These are phyloP conservation scores for Oxycera nigricornis DNA, from an alignment of 2,888 invertebrate species.

Conservation along the genomic window DNA sequence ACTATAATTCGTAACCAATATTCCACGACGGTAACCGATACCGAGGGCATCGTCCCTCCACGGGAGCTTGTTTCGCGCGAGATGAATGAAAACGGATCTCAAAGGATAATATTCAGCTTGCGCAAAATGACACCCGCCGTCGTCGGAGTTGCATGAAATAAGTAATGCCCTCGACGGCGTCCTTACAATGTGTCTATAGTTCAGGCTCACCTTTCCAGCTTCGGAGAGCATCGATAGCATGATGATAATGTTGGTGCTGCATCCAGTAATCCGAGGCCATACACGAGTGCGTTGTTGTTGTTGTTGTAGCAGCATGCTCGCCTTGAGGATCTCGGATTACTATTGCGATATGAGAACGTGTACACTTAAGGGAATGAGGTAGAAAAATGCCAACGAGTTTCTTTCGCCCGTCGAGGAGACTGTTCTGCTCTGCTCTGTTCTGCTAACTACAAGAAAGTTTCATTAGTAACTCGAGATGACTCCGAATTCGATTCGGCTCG, in stretches of 20 bases:
- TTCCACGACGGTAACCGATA: not conserved
- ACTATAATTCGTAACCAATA: not conserved
- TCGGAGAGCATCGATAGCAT: conserved; percentile 13
- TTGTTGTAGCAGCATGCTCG: not conserved
- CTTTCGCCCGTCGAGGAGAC: not conserved
- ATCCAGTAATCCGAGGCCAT: conserved; percentile 12
- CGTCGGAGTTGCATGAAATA: conserved; percentile 1
- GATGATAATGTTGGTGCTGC: conserved; percentile 8
- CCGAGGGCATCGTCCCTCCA: not conserved
- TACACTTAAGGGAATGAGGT: not conserved
- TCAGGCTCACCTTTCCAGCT: not conserved
- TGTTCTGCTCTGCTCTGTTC: not conserved
- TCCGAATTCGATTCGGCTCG: not conserved
- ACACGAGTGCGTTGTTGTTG: conserved; percentile 20
- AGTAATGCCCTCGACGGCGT: not conserved
- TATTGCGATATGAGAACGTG: not conserved
- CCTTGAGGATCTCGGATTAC: not conserved
- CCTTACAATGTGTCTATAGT: conserved; percentile 16
- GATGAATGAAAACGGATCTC: not conserved
- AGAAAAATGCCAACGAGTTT: not conserved
- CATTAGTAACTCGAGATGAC: not conserved
- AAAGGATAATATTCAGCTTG: not conserved
- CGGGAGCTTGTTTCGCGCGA: not conserved
- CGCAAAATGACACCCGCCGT: not conserved
- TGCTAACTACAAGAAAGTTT: conserved; percentile 2